Base-by-base conservation (phyloP, 1,140 invertebrate genomes). In the Habropoda laboriosa region DNA sequence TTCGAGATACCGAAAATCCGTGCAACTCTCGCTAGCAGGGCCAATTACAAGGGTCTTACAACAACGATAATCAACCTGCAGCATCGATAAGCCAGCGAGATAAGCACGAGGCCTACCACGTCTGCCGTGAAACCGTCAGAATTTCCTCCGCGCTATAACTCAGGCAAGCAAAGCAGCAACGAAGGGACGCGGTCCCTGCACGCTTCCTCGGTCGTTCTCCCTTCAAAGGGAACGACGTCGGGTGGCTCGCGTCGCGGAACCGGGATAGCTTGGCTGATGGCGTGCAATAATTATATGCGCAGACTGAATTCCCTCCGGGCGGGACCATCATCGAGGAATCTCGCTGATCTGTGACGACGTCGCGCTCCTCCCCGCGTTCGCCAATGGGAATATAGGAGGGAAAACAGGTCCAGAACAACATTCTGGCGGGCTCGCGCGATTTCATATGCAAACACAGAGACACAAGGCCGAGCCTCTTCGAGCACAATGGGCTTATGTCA, bases 401-500 rank as follows among this genome's bases (percentile, higher is more conserved):
- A 78, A 70, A 86, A 77, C 76, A 71, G 73, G 32, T 77, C 55
- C 27, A 63, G 67, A 57, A 66, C 83, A 85, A 80, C 76, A 42
- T 77, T 67, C 70, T 55, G 70, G 27, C 49, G 45, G 47, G 30
- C 63, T 61, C 38, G 38, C 71, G 57, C 64, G 64, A 82, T 85
- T 73, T 80, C 80, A 49, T 86, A 86, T 86, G 83, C 83, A 86
- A 86, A 86, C 80, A 76, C 58, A 24, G 71, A 74, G 45, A 75
- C 79, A 78, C 80, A 75, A 74, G 64, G 27, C 38, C 80, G 55
- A 72, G 53, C 58, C 63, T 71, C 55, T 61, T 18, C 47, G n/a
- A n/a, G 58, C 53, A 82, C 85, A 86, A 86, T 86, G 24, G 61
- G 79, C 75, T 85, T 82, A 82, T 85, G 83, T 85, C 82, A 86